These are phyloP conservation scores for Microcebus murinus DNA, from an alignment of 2,113 vertebrate species.

Conservation along the genomic window DNA sequence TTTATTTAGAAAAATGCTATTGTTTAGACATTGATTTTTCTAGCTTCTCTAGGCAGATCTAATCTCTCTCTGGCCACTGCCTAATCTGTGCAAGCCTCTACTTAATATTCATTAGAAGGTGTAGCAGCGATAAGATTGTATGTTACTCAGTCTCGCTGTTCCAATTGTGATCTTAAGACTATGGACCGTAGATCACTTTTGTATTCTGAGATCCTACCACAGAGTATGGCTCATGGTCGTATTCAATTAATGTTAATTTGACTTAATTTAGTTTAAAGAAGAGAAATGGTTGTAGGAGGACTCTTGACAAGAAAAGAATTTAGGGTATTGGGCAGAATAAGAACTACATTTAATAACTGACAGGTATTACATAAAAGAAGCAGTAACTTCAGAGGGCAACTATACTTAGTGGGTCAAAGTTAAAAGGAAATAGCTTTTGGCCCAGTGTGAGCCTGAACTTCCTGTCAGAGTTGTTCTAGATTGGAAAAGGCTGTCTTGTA, in stretches of 20 bases:
- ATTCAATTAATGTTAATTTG: constrained; percentile 3
- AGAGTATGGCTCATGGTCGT: not conserved
- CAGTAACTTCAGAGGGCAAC: not conserved
- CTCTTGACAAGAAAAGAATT: not conserved
- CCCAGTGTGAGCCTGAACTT: not conserved
- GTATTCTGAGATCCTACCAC: constrained; percentile 1
- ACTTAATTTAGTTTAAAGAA: constrained; percentile 31
- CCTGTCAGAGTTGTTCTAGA: not conserved
- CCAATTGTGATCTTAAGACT: not conserved
- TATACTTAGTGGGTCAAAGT: not conserved
- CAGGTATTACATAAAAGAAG: not conserved
- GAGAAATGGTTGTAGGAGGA: not conserved
- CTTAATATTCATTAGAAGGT: not conserved
- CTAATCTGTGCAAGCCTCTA: not conserved
- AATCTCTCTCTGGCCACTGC: not conserved
- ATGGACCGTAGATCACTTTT: not conserved
- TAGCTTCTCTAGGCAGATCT: not conserved
- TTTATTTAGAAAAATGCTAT: not conserved
- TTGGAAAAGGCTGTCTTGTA: not conserved
- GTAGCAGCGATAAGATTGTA: not conserved
- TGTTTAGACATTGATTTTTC: constrained; percentile 11
- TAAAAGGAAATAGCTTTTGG: constrained; percentile 7
- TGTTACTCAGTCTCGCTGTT: not conserved
- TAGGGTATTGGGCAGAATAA: not conserved
- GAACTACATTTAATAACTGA: constrained; percentile 10